Conservation (phyloP, 2,113 vertebrate species). For the Vireo altiloquus region DNA sequence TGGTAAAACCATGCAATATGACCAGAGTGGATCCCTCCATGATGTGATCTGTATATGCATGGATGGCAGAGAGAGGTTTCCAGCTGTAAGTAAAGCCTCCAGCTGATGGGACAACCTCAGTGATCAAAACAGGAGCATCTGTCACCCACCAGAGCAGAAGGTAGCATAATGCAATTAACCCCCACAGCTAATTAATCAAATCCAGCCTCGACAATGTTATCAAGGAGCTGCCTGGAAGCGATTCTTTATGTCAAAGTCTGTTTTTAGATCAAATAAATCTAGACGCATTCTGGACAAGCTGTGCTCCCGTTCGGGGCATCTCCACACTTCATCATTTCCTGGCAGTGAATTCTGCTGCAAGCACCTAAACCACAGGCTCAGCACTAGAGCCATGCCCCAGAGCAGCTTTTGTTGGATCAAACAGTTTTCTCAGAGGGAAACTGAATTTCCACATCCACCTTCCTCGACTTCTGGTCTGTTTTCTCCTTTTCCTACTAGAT, state of each 20-base stretch:
- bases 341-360: not conserved
- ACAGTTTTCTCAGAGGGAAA: not conserved
- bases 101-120: not conserved
- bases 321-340: not conserved
- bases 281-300: not conserved
- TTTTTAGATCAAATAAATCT: not conserved
- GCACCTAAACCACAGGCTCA: not conserved
- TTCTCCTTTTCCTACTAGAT: constrained; percentile 50
- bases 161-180: not conserved
- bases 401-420: not conserved
- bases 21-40: not conserved
- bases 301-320: not conserved
- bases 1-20: not conserved
- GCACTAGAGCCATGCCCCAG: not conserved
- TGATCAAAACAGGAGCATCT: not conserved
- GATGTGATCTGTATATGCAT: not conserved
- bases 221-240: not conserved
- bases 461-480: not conserved
- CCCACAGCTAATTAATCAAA: not conserved
- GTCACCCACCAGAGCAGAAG: not conserved
- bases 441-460: not conserved
- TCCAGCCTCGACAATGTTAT: not conserved
- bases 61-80: not conserved
- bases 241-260: not conserved
- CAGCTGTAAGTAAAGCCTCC: not conserved